A percentile compares a stretch with the other conserved stretches of the same genome.
These are phyloP conservation scores for Liasis olivaceus DNA, from an alignment of 2,797 vertebrate species.

Conservation along the genomic window DNA sequence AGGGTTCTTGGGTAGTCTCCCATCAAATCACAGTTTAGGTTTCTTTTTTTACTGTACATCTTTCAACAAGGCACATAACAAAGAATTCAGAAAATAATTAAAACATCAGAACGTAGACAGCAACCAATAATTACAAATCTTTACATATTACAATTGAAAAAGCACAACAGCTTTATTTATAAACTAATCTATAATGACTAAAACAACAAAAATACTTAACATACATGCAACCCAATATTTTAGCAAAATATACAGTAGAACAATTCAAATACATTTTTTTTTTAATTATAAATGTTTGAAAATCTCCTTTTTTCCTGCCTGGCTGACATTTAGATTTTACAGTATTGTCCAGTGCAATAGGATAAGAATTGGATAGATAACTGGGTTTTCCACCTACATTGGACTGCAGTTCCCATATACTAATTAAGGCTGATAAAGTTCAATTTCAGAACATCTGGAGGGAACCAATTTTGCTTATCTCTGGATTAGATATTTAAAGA, in stretches of 20 bases:
- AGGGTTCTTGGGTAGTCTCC: background rate
- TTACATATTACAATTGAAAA: background rate
- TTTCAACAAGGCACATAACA: background rate
- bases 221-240: background rate
- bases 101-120: background rate
- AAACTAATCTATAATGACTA: background rate
- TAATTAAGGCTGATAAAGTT: background rate
- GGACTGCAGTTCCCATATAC: background rate
- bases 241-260: background rate
- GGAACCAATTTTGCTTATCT: background rate
- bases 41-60: background rate
- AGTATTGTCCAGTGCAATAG: background rate
- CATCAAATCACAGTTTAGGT: background rate
- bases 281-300: background rate
- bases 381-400: background rate
- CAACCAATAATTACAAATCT: background rate
- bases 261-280: background rate
- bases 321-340: background rate
- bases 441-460: background rate
- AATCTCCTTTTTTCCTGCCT: background rate
- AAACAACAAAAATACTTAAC: background rate
- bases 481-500: background rate
- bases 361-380: background rate
- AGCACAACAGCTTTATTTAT: background rate
- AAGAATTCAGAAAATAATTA: background rate